Conservation (phyloP, 2,888 invertebrate species). For the Agrotis exclamationis region DNA sequence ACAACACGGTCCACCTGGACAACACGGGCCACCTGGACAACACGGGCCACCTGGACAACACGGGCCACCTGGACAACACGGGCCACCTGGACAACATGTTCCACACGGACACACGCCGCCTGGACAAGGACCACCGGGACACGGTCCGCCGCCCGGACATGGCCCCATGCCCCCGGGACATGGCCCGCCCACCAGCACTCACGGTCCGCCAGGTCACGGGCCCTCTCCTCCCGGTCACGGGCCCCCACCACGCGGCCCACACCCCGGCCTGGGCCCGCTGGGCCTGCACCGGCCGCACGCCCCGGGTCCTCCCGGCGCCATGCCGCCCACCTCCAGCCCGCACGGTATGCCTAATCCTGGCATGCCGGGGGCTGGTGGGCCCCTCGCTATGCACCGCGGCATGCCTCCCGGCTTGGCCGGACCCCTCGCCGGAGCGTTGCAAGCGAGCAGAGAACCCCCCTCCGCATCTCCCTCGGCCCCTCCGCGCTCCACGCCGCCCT, state of each 20-base stretch:
- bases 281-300: conserved; percentile 58
- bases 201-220: conserved; percentile 44
- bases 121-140: conserved; percentile 29
- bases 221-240: conserved; percentile 34
- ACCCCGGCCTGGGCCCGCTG: conserved; percentile 58
- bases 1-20: conserved; percentile 32
- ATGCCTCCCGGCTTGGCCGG: conserved; percentile 44
- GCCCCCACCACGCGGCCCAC: conserved; percentile 32
- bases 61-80: conserved; percentile 14
- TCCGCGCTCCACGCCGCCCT: conserved; percentile 57
- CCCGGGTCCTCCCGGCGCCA: conserved; percentile 56
- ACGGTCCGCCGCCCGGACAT: conserved; percentile 56
- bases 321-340: conserved; percentile 58
- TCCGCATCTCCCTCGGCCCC: conserved; percentile 46
- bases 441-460: conserved; percentile 43
- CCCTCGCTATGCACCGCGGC: conserved; percentile 49
- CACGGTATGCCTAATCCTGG: conserved; percentile 47
- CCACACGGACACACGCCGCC: conserved; percentile 22
- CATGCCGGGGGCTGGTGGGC: conserved; percentile 18
- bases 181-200: conserved; percentile 42
- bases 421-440: conserved; percentile 33
- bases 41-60: conserved; percentile 34
- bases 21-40: conserved; percentile 29
- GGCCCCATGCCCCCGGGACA: conserved; percentile 34
- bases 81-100: conserved; percentile 3